Conservation (phyloP, 2,888 invertebrate genomes). For the Branchellion lobata region DNA sequence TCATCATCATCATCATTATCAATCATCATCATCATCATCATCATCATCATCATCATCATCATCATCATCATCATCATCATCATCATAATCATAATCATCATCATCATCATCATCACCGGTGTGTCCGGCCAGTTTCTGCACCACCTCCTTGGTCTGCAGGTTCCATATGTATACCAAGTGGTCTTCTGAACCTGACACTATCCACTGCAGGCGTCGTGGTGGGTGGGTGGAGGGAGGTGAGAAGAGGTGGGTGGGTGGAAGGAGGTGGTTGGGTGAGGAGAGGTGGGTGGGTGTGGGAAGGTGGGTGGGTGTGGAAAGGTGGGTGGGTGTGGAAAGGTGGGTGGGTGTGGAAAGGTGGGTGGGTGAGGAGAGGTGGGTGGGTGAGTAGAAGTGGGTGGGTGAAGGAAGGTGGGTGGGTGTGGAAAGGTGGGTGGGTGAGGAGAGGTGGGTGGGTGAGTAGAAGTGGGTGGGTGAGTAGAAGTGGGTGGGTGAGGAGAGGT, state of each 20-base stretch:
- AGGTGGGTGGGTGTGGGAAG: too few species aligned
- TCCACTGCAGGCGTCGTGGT: constrained; percentile 75
- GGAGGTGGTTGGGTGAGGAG: too few species aligned
- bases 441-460: too few species aligned
- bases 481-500: too few species aligned
- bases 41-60: constrained; percentile 21
- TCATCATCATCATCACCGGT: constrained; percentile 69
- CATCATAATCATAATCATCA: constrained; percentile 24
- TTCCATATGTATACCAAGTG: constrained; percentile 99
- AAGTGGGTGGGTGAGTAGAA: too few species aligned
- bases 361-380: too few species aligned
- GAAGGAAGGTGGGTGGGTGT: too few species aligned
- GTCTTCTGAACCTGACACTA: constrained; percentile 99
- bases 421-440: too few species aligned
- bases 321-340: too few species aligned
- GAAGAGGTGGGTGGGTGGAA: not conserved
- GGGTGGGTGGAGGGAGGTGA: constrained; percentile 53
- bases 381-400: too few species aligned
- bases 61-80: constrained; percentile 21
- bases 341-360: too few species aligned
- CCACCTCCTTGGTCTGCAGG: constrained; percentile 97
- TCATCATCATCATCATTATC: constrained; percentile 18
- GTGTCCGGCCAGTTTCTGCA: constrained; percentile 93
- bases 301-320: too few species aligned
- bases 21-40: constrained; percentile 32